Evolutionary conservation across 2,113 vertebrate species (phyloP).

Genomic region (Morone saxatilis): DNA sequence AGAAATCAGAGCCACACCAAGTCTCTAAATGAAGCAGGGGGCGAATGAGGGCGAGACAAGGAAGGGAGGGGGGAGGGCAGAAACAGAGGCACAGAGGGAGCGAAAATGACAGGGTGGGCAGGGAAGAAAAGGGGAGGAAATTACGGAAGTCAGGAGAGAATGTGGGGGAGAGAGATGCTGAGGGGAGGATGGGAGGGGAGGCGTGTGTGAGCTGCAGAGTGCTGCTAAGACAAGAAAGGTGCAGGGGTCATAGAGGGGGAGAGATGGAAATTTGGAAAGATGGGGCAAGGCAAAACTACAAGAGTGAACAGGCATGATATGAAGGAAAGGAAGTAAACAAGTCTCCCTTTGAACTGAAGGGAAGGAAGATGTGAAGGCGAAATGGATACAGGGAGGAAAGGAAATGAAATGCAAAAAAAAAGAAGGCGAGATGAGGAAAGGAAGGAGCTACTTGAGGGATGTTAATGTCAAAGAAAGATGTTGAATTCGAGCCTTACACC

Average conservation of each 20-base stretch:
- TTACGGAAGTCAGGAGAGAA: constrained; percentile 21
- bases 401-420: neutral
- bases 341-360: constrained; percentile 10
- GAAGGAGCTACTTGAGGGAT: neutral
- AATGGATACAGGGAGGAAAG: neutral
- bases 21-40: constrained; percentile 63
- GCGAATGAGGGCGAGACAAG: constrained; percentile 34
- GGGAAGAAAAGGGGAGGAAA: constrained; percentile 16
- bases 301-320: neutral
- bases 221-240: constrained; percentile 22
- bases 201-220: constrained; percentile 20
- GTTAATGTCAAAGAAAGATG: neutral
- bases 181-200: neutral
- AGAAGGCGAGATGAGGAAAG: neutral
- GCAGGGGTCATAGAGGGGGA: constrained; percentile 7
- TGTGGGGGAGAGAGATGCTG: constrained; percentile 15
- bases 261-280: constrained; percentile 34
- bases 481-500: neutral
- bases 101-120: constrained; percentile 25
- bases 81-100: constrained; percentile 5
- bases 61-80: neutral
- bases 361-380: neutral
- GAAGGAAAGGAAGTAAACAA: constrained; percentile 16
- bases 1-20: constrained; percentile 66
- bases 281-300: neutral